These are phyloP conservation scores for Oryctolagus cuniculus DNA, from an alignment of 2,113 vertebrate species.

Conservation along the genomic window DNA sequence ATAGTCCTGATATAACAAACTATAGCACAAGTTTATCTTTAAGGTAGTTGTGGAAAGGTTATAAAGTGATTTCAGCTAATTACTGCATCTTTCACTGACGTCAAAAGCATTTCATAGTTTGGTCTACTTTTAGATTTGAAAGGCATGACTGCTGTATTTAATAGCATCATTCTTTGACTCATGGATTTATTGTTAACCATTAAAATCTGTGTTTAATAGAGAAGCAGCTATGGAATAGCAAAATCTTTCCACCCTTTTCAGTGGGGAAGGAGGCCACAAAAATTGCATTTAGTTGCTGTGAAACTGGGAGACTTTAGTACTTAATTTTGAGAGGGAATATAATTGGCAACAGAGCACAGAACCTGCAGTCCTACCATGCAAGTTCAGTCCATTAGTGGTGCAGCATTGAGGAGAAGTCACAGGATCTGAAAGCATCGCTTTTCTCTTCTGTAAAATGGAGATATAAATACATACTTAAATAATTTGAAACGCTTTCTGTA, in stretches of 20 bases:
- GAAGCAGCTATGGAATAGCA: not conserved
- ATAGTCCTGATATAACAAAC: slow-evolving; percentile 59
- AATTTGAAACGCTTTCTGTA: not conserved
- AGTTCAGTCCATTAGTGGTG: not conserved
- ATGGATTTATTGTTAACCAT: slow-evolving; percentile 63
- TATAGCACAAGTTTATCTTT: slow-evolving; percentile 49
- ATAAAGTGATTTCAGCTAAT: slow-evolving; percentile 56
- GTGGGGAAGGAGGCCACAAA: not conserved
- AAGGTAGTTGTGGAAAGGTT: slow-evolving; percentile 54
- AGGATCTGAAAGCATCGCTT: not conserved
- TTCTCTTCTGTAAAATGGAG: not conserved
- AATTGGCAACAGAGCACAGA: not conserved
- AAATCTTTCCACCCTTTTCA: slow-evolving; percentile 18
- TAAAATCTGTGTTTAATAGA: slow-evolving; percentile 38
- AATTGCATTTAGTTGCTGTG: not conserved
- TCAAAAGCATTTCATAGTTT: slow-evolving; percentile 65
- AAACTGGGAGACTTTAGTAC: not conserved
- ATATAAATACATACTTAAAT: not conserved
- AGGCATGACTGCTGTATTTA: slow-evolving; percentile 39
- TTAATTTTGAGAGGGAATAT: slow-evolving; percentile 38
- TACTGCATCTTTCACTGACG: slow-evolving; percentile 53
- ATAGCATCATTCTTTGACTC: slow-evolving; percentile 55
- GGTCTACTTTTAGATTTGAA: slow-evolving; percentile 73
- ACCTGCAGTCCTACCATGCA: not conserved
- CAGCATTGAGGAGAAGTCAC: not conserved